Conservation (phyloP, 92 coral and sea anemone species). For the Galaxea fascicularis region DNA sequence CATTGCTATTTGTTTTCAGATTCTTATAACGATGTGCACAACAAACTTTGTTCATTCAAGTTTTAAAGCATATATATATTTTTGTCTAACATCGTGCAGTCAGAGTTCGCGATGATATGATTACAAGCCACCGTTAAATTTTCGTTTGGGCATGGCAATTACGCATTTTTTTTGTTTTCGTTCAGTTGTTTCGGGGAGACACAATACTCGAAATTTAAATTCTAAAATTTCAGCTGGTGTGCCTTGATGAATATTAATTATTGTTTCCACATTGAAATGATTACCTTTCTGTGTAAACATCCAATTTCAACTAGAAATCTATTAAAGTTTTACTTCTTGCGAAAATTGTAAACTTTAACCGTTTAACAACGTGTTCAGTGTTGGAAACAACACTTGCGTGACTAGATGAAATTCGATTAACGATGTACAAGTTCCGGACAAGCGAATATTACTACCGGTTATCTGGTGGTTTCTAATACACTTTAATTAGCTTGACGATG, state of each 20-base stretch:
- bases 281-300: constrained; percentile 31
- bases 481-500: not conserved
- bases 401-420: not conserved
- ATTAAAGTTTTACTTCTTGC: constrained; percentile 5
- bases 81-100: not conserved
- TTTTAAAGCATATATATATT: not conserved
- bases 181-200: not conserved
- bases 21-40: not conserved
- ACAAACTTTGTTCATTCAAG: not conserved
- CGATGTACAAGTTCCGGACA: not conserved
- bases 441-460: not conserved
- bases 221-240: not conserved
- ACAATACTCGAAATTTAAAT: not conserved
- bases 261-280: not conserved
- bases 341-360: not conserved
- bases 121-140: not conserved
- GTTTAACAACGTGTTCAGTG: not conserved
- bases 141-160: not conserved
- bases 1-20: not conserved
- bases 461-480: constrained; percentile 1
- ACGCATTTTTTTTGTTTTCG: no score
- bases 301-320: constrained; percentile 13
- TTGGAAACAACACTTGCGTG: not conserved
- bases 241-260: constrained; percentile 8
- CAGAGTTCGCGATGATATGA: not conserved